Evolutionary conservation across 2,797 vertebrate genomes (phyloP).

Genomic region (Hemibagrus guttatus): DNA sequence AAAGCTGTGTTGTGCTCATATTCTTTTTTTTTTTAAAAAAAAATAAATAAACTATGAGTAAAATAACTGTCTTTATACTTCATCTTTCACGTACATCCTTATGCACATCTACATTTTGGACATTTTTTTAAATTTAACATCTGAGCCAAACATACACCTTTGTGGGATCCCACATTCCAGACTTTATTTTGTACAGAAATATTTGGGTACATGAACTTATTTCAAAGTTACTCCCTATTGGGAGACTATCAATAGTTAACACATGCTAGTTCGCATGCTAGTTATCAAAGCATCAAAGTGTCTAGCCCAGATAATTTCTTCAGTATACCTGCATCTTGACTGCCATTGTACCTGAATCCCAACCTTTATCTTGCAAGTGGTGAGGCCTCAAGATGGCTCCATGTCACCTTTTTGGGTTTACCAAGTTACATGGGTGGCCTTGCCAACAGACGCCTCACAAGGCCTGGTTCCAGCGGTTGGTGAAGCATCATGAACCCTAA

Average conservation of each 20-base stretch:
- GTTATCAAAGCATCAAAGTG: not conserved
- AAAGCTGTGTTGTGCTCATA: slow-evolving; percentile 58
- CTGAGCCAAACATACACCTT: not conserved
- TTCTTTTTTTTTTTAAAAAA: slow-evolving; percentile 49
- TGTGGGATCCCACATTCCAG: not conserved
- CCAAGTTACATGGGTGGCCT: not conserved
- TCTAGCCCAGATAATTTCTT: not conserved
- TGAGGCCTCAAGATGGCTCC: not conserved
- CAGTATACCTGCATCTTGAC: no score
- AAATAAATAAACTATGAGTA: slow-evolving; percentile 69
- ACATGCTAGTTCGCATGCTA: no score
- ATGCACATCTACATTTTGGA: not conserved
- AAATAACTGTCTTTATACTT: slow-evolving; percentile 1
- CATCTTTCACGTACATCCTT: not conserved
- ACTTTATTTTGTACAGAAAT: not conserved
- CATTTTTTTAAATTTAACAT: not conserved
- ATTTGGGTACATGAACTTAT: not conserved
- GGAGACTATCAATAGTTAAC: not conserved
- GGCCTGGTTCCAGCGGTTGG: not conserved
- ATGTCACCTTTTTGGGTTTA: not conserved
- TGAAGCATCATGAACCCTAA: no score
- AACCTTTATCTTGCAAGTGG: not conserved
- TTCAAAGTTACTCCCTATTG: not conserved
- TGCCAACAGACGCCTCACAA: not conserved
- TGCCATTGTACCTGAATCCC: not conserved